phyloP scores from a whole-genome alignment of 2,888 invertebrate genomes.

The Auanema sp. region DNA sequence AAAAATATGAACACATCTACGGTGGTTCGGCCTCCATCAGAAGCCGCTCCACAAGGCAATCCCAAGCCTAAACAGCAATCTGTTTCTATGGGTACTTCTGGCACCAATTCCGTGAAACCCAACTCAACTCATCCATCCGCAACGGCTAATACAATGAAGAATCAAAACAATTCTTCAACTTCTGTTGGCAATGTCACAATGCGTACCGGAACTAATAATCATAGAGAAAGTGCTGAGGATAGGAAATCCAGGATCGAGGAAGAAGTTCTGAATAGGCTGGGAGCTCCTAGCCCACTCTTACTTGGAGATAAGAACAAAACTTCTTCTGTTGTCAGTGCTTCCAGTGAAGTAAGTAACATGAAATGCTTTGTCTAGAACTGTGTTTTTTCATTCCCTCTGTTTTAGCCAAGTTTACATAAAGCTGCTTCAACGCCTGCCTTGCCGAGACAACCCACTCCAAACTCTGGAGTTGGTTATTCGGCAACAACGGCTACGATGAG shows the following conservation, averaged over 20 bases:
- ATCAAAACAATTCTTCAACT: slow-evolving; percentile 1
- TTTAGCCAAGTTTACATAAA: too few species aligned
- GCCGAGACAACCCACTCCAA: not conserved
- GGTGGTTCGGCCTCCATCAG: not conserved
- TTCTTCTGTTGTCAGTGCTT: not conserved
- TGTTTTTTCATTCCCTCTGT: too few species aligned
- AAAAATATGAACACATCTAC: not conserved
- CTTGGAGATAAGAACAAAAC: slow-evolving; percentile 17
- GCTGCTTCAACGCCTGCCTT: slow-evolving; percentile 3
- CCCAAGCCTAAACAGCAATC: not conserved
- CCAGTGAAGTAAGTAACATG: not conserved
- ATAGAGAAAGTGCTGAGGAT: slow-evolving; percentile 17
- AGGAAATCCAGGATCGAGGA: slow-evolving; percentile 28
- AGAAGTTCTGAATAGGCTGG: slow-evolving; percentile 25
- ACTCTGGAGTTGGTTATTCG: not conserved
- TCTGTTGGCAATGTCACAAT: not conserved
- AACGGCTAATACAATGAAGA: slow-evolving; percentile 5
- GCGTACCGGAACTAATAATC: slow-evolving; percentile 12
- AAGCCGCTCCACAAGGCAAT: too few species aligned
- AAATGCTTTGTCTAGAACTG: too few species aligned
- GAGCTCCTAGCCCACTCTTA: slow-evolving; percentile 30
- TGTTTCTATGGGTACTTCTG: not conserved
- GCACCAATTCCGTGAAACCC: not conserved
- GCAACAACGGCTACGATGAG: not conserved
- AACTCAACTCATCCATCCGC: slow-evolving; percentile 9